Conservation (phyloP, 2,797 vertebrate species). For the Gymnocypris eckloni region DNA sequence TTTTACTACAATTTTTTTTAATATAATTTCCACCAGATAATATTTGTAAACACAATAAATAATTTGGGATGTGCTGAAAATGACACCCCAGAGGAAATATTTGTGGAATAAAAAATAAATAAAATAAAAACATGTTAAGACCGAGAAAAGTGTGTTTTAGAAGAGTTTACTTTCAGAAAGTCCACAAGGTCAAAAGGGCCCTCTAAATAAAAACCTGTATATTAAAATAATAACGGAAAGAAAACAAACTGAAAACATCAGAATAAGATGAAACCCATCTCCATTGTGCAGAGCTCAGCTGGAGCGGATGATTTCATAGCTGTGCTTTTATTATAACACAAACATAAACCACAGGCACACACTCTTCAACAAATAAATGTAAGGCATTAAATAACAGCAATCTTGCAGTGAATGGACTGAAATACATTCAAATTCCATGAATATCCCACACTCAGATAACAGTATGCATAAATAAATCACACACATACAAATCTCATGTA, state of each 20-base stretch:
- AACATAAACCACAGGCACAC: conserved; percentile 47
- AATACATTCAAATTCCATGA: conserved; percentile 30
- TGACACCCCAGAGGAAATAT: neutral
- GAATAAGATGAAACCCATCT: conserved; percentile 36
- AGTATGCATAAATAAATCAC: conserved; percentile 63
- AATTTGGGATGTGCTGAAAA: neutral
- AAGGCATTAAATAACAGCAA: conserved; percentile 51
- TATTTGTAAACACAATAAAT: neutral
- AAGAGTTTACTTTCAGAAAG: neutral
- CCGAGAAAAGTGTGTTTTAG: neutral
- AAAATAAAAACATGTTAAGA: neutral
- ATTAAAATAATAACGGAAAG: conserved; percentile 4
- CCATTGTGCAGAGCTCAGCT: conserved; percentile 61
- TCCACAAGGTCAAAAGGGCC: neutral
- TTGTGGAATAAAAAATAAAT: neutral
- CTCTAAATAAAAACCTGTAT: neutral
- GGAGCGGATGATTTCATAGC: conserved; percentile 55
- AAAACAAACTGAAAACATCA: conserved; percentile 2
- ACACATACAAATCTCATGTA: conserved; percentile 47
- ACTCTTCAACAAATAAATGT: conserved; percentile 43
- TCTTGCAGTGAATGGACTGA: conserved; percentile 18
- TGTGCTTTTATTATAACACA: conserved; percentile 52
- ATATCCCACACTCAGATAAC: conserved; percentile 57
- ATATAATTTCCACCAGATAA: neutral
- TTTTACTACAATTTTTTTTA: neutral